phyloP scores from a whole-genome alignment of 2,113 vertebrate species.

The Acanthisitta chloris region DNA sequence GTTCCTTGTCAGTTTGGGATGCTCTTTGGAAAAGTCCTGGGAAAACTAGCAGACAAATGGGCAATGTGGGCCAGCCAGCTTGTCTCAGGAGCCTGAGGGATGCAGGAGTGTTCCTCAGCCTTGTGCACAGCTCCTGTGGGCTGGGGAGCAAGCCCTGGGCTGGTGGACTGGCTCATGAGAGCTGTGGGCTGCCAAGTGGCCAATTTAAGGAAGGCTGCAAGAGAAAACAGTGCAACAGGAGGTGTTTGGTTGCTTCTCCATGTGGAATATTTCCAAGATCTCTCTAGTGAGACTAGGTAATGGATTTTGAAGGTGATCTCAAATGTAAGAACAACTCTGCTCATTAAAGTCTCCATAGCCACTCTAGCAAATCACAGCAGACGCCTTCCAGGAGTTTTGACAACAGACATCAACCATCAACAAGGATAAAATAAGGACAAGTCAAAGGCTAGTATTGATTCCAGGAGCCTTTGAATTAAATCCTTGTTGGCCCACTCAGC shows the following conservation, averaged over 20 bases:
- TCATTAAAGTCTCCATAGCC: slow-evolving; percentile 51
- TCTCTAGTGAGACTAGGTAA: slow-evolving; percentile 20
- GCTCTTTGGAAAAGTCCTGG: not conserved
- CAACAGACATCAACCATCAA: slow-evolving; percentile 63
- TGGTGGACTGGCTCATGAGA: not conserved
- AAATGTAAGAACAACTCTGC: not conserved
- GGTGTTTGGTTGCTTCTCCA: not conserved
- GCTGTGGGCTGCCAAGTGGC: not conserved
- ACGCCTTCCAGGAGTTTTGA: slow-evolving; percentile 55
- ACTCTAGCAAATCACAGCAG: slow-evolving; percentile 49
- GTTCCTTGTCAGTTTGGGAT: not conserved
- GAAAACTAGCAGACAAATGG: not conserved
- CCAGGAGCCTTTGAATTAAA: slow-evolving; percentile 38
- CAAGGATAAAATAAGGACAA: slow-evolving; percentile 64
- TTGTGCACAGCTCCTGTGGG: not conserved
- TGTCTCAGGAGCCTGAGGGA: not conserved
- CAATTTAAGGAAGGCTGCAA: not conserved
- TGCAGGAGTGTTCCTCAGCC: not conserved
- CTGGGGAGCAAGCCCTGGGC: not conserved
- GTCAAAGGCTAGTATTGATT: slow-evolving; percentile 65
- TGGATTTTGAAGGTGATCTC: slow-evolving; percentile 65
- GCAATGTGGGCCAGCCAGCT: not conserved
- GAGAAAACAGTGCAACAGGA: not conserved
- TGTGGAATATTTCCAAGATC: slow-evolving; percentile 33
- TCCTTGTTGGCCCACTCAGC: slow-evolving; percentile 35